Evolutionary conservation across 2,113 vertebrate species (phyloP).

Genomic region (Clupea harengus): DNA sequence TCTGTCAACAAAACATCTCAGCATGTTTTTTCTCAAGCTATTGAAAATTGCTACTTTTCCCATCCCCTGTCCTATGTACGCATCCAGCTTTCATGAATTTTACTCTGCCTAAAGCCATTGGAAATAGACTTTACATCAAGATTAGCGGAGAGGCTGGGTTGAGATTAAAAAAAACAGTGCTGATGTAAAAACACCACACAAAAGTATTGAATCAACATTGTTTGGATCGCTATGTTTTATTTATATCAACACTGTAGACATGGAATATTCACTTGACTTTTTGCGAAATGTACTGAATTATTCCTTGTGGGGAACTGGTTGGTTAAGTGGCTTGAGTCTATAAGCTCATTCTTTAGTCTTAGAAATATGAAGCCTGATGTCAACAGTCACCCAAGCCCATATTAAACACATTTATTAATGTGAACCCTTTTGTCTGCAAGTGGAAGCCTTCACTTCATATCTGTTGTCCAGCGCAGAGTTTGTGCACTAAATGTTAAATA

Average conservation of each 20-base stretch:
- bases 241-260: neutral
- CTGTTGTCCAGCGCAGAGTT: neutral
- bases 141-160: neutral
- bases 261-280: constrained; percentile 3
- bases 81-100: neutral
- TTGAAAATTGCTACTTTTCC: neutral
- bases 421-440: neutral
- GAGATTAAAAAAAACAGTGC: neutral
- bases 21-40: neutral
- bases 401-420: constrained; percentile 6
- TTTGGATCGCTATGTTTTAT: constrained; percentile 5
- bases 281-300: neutral
- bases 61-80: neutral
- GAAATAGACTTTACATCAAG: neutral
- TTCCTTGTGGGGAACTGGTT: neutral
- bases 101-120: neutral
- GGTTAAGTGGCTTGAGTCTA: neutral
- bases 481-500: neutral
- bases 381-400: neutral
- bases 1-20: neutral
- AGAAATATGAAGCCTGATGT: neutral
- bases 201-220: neutral
- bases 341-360: neutral
- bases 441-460: neutral
- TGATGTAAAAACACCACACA: neutral